Evolutionary conservation across 2,888 invertebrate genomes (phyloP).

Genomic region (Andrena hattorfiana): DNA sequence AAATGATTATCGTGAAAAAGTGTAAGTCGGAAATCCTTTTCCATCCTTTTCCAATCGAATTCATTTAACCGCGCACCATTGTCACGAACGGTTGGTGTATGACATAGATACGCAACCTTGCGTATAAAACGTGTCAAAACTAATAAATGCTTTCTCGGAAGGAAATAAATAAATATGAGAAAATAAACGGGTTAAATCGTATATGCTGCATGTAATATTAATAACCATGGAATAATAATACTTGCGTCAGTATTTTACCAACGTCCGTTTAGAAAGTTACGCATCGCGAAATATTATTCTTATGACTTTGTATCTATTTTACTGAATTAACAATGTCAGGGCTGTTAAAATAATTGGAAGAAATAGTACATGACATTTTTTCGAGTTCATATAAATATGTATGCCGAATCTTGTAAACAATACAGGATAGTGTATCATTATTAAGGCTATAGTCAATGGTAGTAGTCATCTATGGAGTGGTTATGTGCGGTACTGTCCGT

Average conservation of each 20-base stretch:
- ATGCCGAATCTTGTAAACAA: not conserved
- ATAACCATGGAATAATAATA: not conserved
- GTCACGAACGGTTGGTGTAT: not conserved
- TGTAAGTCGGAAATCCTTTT: not conserved
- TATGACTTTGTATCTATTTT: conserved; percentile 3
- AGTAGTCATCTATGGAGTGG: conserved; percentile 64
- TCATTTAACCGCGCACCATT: conserved; percentile 17
- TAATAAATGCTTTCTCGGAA: not conserved
- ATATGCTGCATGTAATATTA: not conserved
- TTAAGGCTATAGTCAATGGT: conserved; percentile 37
- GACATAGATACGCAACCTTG: conserved; percentile 10
- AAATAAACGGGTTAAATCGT: not conserved
- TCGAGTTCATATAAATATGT: not conserved
- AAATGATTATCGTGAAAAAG: not conserved
- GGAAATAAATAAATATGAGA: too few species aligned
- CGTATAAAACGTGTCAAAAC: not conserved
- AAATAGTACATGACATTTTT: conserved; percentile 11
- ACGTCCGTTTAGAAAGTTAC: too few species aligned
- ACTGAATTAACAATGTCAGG: conserved; percentile 7
- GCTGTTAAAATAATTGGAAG: conserved; percentile 8
- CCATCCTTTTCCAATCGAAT: conserved; percentile 10
- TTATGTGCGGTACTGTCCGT: conserved; percentile 67
- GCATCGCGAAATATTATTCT: not conserved
- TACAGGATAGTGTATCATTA: conserved; percentile 3
- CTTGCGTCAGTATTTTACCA: too few species aligned